Base-by-base conservation (phyloP, 1,140 invertebrate species). In the Lysiphlebus fabarum region DNA sequence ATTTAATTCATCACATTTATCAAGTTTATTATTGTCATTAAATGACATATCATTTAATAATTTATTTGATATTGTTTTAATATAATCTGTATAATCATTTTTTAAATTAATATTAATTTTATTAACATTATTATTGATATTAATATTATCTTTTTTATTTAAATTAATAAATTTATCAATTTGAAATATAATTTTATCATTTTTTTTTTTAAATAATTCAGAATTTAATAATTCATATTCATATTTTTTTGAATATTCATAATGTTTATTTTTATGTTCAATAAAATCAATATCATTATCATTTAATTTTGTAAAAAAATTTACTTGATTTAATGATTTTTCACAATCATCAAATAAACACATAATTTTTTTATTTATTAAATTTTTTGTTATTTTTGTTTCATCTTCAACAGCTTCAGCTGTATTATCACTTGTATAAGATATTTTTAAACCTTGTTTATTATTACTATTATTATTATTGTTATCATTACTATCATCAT, bases 341-440 rank as follows among this genome's bases (percentile, higher is more conserved):
- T 79, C 74, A 2, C 60, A 66, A 12, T 76, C 72, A n/a, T 76
- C 71, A 11, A 77, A 61, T 17, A 77, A 59, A 65, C 70, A 65
- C 11, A 76, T 64, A 34, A 77, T 74, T 26, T 71, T 70, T 48
- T 70, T 74, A 38, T 79, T 77, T 5, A 73, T 75, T 42, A 77
- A 68, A 41, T 70, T 67, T n/a, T 73, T 79, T 38, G 62, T 69
- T 11, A 71, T 71, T 50, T 74, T 67, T 6, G 67, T 77, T 49
- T 84, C 83, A 56, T 88, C 78, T 64, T 93, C 91, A 1, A 93
- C 83, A 0, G 91, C 90, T 76, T 93, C 91, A 1, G 91, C 92
- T 41, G 90, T 84, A 75, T 92, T 90, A 34, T 90, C 88, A 3
- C 87, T 87, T 64, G 87, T 90, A 67, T 92, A 93, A 59, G 90